Percentiles rank a stretch among this genome's conserved stretches.
Conservation (phyloP, 2,888 invertebrate genomes). For the Sminthurides aquaticus region DNA sequence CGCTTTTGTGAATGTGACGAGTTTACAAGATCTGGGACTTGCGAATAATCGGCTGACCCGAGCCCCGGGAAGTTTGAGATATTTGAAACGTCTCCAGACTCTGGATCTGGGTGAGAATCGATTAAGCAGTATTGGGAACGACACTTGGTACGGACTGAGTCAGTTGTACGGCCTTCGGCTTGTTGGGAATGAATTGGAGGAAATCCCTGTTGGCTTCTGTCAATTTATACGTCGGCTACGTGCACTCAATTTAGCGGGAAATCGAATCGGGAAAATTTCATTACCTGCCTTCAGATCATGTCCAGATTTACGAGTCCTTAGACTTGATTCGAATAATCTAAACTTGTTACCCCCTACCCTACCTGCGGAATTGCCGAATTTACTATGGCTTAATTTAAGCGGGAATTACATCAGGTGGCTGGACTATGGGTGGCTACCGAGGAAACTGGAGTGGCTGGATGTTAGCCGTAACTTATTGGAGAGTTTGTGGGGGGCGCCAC, state of each 20-base stretch:
- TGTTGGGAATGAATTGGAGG: slow-evolving; percentile 70
- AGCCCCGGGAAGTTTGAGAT: slow-evolving; percentile 63
- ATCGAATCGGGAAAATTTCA: slow-evolving; percentile 67
- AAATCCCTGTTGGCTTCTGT: slow-evolving; percentile 67
- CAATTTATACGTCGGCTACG: slow-evolving; percentile 63
- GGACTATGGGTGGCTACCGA: slow-evolving; percentile 72
- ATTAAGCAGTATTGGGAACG: slow-evolving; percentile 62
- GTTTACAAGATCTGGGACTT: slow-evolving; percentile 67
- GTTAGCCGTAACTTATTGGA: slow-evolving; percentile 68
- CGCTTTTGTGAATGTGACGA: slow-evolving; percentile 69
- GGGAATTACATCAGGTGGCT: slow-evolving; percentile 70
- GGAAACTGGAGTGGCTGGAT: slow-evolving; percentile 69
- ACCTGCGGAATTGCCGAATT: slow-evolving; percentile 50
- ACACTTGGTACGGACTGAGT: slow-evolving; percentile 65
- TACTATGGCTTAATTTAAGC: slow-evolving; percentile 73
- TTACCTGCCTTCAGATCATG: slow-evolving; percentile 69
- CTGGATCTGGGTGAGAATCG: slow-evolving; percentile 75
- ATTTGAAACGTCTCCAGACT: slow-evolving; percentile 62
- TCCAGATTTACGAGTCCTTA: slow-evolving; percentile 64
- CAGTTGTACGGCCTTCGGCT: slow-evolving; percentile 67
- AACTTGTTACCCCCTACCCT: slow-evolving; percentile 52
- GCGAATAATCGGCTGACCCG: slow-evolving; percentile 65
- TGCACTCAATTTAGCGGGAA: slow-evolving; percentile 71
- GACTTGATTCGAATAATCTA: slow-evolving; percentile 69
- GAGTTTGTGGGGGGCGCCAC: slow-evolving; percentile 42